Base-by-base conservation (phyloP, 1,140 invertebrate species). In the Drosophila nebulosa region DNA sequence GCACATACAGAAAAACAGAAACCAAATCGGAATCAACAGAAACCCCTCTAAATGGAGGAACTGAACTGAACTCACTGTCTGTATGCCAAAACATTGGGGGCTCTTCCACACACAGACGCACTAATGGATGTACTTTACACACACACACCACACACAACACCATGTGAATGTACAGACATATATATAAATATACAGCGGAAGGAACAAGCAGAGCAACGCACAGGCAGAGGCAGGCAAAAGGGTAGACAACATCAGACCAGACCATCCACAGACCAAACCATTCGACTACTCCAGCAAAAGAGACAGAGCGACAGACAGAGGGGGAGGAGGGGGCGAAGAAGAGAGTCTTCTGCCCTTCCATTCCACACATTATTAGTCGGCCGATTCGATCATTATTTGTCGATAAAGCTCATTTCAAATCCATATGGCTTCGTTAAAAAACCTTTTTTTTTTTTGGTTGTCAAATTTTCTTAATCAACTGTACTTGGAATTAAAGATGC, bases 21-120 rank as follows among this genome's bases (percentile, higher is more conserved):
- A 46, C 39, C 39, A 46, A 46, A 46, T 46, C 39, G 39, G 39
- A 46, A 46, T 46, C 39, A 46, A 46, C 39, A 46, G 39, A 46
- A 46, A 46, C 39, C 39, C 39, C 39, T 46, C 39, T 46, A 46
- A 46, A 46, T 46, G 39, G 39, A 42, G 39, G 39, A 42, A 42
- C 39, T 42, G 39, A 42, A 42, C 39, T 42, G 39, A 46, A 46
- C 39, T 46, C 39, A 18, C 39, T 46, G 39, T 46, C 39, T 46
- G 39, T 46, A 46, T 46, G 39, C 39, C 39, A 46, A 46, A 46
- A 46, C 39, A 46, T 46, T 46, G 39, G 39, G 39, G 39, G 39
- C 39, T 46, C 39, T 46, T 46, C 39, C 39, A 46, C 39, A 46
- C 39, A 46, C 39, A 46, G 39, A 46, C 39, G 39, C 39, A 46